phyloP scores from a whole-genome alignment of 2,797 vertebrate genomes.

The Characodon lateralis region DNA sequence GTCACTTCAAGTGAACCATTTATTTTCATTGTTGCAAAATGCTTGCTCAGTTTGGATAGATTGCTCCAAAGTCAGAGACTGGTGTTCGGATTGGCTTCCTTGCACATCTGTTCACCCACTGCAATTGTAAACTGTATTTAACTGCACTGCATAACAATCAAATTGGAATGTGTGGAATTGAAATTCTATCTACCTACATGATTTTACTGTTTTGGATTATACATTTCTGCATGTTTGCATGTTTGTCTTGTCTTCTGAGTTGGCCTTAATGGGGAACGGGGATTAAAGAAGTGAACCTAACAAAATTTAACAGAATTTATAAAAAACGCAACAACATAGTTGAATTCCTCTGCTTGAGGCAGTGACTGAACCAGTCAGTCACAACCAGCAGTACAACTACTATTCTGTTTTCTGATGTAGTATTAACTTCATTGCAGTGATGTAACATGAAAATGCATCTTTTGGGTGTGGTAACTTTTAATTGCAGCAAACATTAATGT shows the following conservation, averaged over 20 bases:
- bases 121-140: too few species aligned
- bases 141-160: too few species aligned
- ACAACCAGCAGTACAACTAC: not conserved
- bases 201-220: too few species aligned
- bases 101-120: too few species aligned
- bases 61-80: too few species aligned
- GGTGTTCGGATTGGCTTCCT: not conserved
- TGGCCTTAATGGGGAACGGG: too few species aligned
- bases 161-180: too few species aligned
- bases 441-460: not conserved
- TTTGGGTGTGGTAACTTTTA: not conserved
- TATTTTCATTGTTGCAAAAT: not conserved
- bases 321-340: not conserved
- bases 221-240: too few species aligned
- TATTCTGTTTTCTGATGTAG: not conserved
- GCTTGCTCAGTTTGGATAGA: not conserved
- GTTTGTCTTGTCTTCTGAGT: too few species aligned
- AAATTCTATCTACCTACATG: too few species aligned
- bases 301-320: too few species aligned
- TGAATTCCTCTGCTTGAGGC: not conserved
- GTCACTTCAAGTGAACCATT: not conserved
- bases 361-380: not conserved
- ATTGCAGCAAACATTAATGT: not conserved
- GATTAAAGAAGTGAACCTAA: too few species aligned
- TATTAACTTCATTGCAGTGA: not conserved